These are phyloP conservation scores for Abrostola tripartita DNA, from an alignment of 2,888 invertebrate species.

Conservation along the genomic window DNA sequence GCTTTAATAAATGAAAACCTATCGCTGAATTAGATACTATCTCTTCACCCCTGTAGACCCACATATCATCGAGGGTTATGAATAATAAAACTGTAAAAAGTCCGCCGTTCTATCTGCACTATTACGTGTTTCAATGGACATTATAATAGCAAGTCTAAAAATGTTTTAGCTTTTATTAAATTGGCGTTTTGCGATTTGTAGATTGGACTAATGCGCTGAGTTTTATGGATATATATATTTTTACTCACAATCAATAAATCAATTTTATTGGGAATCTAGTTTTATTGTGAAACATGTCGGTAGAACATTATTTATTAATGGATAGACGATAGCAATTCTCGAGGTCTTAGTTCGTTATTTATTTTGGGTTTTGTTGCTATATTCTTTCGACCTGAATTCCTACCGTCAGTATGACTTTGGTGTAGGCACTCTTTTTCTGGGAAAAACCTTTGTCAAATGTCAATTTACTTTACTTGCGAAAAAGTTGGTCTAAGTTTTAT, in stretches of 20 bases:
- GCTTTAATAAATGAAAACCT: slow-evolving; percentile 48
- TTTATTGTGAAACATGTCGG: too few species aligned
- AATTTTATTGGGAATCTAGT: too few species aligned
- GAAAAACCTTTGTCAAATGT: slow-evolving; percentile 66
- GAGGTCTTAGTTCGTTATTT: not conserved
- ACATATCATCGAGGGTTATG: slow-evolving; percentile 52
- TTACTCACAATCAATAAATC: too few species aligned
- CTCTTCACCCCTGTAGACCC: slow-evolving; percentile 29
- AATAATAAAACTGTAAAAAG: slow-evolving; percentile 64
- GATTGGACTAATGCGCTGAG: too few species aligned
- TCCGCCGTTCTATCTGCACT: slow-evolving; percentile 43
- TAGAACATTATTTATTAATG: too few species aligned
- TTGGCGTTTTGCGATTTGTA: too few species aligned
- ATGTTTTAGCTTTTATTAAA: not conserved
- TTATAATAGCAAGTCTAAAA: not conserved
- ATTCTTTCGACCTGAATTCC: slow-evolving; percentile 37
- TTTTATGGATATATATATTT: too few species aligned
- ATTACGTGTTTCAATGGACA: slow-evolving; percentile 42
- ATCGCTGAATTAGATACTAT: slow-evolving; percentile 49
- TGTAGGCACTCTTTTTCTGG: slow-evolving; percentile 51
- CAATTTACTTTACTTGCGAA: slow-evolving; percentile 49
- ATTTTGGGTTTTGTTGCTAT: not conserved
- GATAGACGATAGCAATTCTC: too few species aligned
- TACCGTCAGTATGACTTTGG: slow-evolving; percentile 60
- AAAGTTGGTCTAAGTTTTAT: slow-evolving; percentile 21